Conservation (phyloP, 2,797 vertebrate species). For the Yasuhikotakia modesta region DNA sequence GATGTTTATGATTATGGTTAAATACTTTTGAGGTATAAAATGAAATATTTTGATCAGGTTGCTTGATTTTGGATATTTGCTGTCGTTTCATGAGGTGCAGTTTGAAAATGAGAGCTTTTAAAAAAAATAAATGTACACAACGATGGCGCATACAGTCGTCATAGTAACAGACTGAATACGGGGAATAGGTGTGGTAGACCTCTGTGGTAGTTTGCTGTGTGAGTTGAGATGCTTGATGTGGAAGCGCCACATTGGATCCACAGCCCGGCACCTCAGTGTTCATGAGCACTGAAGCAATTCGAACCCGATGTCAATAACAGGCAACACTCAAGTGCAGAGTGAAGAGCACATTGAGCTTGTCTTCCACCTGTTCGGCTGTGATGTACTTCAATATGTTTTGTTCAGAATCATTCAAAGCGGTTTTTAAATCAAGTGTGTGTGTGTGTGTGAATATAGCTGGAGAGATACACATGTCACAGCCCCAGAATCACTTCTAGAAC, state of each 20-base stretch:
- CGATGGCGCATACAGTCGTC: conserved; percentile 55
- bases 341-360: neutral
- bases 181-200: conserved; percentile 45
- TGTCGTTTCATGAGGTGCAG: conserved; percentile 15
- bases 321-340: conserved; percentile 1
- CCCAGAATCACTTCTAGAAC: conserved; percentile 64
- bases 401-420: conserved; percentile 11
- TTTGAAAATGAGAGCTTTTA: conserved; percentile 51
- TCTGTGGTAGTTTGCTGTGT: conserved; percentile 46
- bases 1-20: neutral
- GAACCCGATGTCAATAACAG: conserved; percentile 21
- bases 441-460: conserved; percentile 5
- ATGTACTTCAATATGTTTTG: neutral
- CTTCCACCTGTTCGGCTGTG: neutral
- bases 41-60: neutral
- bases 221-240: conserved; percentile 49
- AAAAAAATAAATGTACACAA: conserved; percentile 46
- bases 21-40: neutral
- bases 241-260: conserved; percentile 28
- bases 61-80: neutral
- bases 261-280: conserved; percentile 25
- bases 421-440: conserved; percentile 2
- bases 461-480: conserved; percentile 19
- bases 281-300: neutral
- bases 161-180: conserved; percentile 60